Base-by-base conservation (phyloP, 2,113 vertebrate genomes). In the Brachirus orientalis region DNA sequence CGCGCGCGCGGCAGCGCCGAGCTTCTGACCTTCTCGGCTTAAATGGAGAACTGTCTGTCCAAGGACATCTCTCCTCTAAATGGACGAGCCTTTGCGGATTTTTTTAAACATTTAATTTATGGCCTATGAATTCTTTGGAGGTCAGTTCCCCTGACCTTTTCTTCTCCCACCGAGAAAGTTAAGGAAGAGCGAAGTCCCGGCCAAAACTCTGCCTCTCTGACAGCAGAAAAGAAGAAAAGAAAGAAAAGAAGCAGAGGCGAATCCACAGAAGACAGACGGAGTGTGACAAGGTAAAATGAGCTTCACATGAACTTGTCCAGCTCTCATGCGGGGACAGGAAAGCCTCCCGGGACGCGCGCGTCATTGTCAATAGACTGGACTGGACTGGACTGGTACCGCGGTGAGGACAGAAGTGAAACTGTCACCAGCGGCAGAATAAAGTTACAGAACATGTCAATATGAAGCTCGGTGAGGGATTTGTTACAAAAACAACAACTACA, bases 41-140 rank as follows among this genome's bases (percentile, higher is more conserved):
- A 86, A 94, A 94, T 92, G 88, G 89, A 91, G 94, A 91, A 92
- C 72, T 90, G 94, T 93, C 94, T 93, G 92, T 94, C 91, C 93
- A 93, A 92, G 93, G 91, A 84, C 94, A 95, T 96, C 95, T 96
- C 95, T 94, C 92, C 93, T 95, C 88, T 92, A 94, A 94, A 95
- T 93, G 91, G 93, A 94, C 92, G 93, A 92, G 92, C 88, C 89
- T 80, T 2, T 2, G 2, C 85, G 94, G 92, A 92, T 93, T 94
- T 92, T 94, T 95, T 95, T 82, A 90, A n/a, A n/a, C n/a, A 94
- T 95, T 94, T 94, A 95, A 98, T 98, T 96, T 97, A 98, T 95
- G 94, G 92, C 94, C 95, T 94, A 91, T 94, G 95, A 96, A 96
- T 99, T 98, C 95, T 96, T 97, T 89, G 93, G 92, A 94, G 95